Percentiles rank a stretch among this genome's conserved stretches.
These are phyloP conservation scores for Drosophila nigromelanica DNA, from an alignment of 1,140 invertebrate species.

Conservation along the genomic window DNA sequence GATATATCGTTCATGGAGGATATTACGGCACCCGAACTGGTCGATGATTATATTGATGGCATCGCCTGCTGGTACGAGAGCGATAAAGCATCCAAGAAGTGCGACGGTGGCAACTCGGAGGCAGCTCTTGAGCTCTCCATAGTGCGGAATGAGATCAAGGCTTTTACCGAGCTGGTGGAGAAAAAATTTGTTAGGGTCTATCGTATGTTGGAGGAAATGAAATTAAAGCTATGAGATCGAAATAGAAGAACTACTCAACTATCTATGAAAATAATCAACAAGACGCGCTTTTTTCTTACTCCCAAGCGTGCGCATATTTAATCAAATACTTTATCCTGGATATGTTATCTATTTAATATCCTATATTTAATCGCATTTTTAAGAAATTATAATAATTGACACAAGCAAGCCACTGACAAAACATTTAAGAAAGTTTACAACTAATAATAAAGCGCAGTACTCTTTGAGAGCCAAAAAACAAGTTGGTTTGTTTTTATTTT, in stretches of 20 bases:
- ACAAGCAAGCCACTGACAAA: conserved; percentile 60
- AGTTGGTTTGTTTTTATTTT: background rate
- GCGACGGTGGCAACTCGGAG: conserved; percentile 57
- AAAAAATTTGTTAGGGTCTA: conserved; percentile 80
- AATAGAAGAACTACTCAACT: background rate
- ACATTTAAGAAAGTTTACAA: conserved; percentile 46
- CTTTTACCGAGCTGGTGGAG: conserved; percentile 73
- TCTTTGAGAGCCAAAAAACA: conserved; percentile 45
- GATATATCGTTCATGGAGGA: conserved; percentile 80
- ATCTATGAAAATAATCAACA: conserved; percentile 11
- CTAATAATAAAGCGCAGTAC: conserved; percentile 63
- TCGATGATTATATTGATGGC: conserved; percentile 80
- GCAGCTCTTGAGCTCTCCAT: conserved; percentile 75
- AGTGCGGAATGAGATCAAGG: conserved; percentile 77
- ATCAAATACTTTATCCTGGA: conserved; percentile 5
- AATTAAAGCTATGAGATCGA: conserved; percentile 50
- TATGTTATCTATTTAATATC: conserved; percentile 18
- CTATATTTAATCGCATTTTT: conserved; percentile 42
- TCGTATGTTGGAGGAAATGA: conserved; percentile 79
- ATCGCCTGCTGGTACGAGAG: conserved; percentile 82
- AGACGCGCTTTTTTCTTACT: conserved; percentile 10
- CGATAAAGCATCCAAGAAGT: conserved; percentile 71
- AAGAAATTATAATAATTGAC: conserved; percentile 52
- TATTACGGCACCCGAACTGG: conserved; percentile 68
- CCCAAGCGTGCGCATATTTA: conserved; percentile 42